These are phyloP conservation scores for Syngnathus typhle DNA, from an alignment of 2,113 vertebrate species.

Conservation along the genomic window DNA sequence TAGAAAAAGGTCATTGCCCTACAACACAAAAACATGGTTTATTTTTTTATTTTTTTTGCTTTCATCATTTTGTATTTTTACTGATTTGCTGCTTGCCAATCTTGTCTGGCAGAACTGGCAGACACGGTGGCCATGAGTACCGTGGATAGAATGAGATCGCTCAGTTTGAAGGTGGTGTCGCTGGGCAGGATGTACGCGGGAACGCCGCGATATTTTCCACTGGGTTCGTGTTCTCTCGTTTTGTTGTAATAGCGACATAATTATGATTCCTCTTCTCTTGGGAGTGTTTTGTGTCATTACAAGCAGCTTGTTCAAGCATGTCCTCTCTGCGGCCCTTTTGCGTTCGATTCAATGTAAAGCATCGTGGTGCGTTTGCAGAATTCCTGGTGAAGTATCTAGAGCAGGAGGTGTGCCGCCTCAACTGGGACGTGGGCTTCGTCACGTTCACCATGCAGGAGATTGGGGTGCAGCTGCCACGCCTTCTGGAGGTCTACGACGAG, in stretches of 20 bases:
- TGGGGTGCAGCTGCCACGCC: slow-evolving; percentile 79
- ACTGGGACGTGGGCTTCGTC: slow-evolving; percentile 92
- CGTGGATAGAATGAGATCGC: slow-evolving; percentile 83
- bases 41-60: not conserved
- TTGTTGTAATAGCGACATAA: not conserved
- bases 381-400: slow-evolving; percentile 91
- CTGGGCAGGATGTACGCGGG: slow-evolving; percentile 90
- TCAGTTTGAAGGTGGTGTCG: slow-evolving; percentile 87
- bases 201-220: slow-evolving; percentile 93
- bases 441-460: slow-evolving; percentile 92
- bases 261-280: not conserved
- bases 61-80: not conserved
- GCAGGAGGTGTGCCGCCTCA: slow-evolving; percentile 86
- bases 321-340: slow-evolving; percentile 17
- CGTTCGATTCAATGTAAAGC: not conserved
- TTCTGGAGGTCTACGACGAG: slow-evolving; percentile 93
- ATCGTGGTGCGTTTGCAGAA: slow-evolving; percentile 66
- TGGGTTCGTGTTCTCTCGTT: slow-evolving; percentile 71
- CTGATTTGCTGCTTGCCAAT: not conserved
- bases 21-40: not conserved
- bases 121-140: slow-evolving; percentile 82
- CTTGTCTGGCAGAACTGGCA: slow-evolving; percentile 75
- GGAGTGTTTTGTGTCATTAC: slow-evolving; percentile 18
- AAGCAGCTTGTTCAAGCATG: slow-evolving; percentile 40
- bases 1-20: slow-evolving; percentile 82